Conservation (phyloP, 1,140 invertebrate species). For the Phocides pigmalion region DNA sequence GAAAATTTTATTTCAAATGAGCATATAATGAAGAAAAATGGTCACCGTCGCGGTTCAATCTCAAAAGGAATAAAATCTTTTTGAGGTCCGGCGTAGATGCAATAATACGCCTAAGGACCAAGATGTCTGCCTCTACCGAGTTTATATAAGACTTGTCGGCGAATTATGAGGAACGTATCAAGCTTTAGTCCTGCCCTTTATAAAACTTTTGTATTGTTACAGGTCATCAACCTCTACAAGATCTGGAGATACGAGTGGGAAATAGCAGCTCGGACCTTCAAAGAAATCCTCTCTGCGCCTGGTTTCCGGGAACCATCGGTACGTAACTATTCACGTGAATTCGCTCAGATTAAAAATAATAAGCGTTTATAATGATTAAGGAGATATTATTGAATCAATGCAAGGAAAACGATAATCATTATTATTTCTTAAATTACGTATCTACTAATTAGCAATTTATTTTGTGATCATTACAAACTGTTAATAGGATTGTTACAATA, state of each 20-base stretch:
- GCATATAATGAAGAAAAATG: too few relatives aligned
- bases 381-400: neutral
- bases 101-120: too few relatives aligned
- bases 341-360: neutral
- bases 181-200: too few relatives aligned
- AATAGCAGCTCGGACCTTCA: constrained; percentile 94
- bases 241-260: constrained; percentile 95
- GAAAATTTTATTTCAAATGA: too few relatives aligned
- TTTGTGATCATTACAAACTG: too few relatives aligned
- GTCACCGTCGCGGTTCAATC: too few relatives aligned
- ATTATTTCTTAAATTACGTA: neutral
- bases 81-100: too few relatives aligned
- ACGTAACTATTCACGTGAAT: constrained; percentile 51
- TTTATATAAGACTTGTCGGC: too few relatives aligned
- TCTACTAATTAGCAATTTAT: neutral
- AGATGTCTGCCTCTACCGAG: too few relatives aligned
- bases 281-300: constrained; percentile 94
- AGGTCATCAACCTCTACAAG: constrained; percentile 95
- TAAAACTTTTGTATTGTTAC: constrained; percentile 47
- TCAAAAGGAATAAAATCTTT: too few relatives aligned
- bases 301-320: constrained; percentile 96
- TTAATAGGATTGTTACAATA: too few relatives aligned
- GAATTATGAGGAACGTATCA: too few relatives aligned
- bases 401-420: constrained; percentile 10
- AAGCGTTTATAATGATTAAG: constrained; percentile 1